Evolutionary conservation across 2,888 invertebrate genomes (phyloP), one percentile per base, ranked within the genome.

Genomic region (Lordiphosa fenestrarum): DNA sequence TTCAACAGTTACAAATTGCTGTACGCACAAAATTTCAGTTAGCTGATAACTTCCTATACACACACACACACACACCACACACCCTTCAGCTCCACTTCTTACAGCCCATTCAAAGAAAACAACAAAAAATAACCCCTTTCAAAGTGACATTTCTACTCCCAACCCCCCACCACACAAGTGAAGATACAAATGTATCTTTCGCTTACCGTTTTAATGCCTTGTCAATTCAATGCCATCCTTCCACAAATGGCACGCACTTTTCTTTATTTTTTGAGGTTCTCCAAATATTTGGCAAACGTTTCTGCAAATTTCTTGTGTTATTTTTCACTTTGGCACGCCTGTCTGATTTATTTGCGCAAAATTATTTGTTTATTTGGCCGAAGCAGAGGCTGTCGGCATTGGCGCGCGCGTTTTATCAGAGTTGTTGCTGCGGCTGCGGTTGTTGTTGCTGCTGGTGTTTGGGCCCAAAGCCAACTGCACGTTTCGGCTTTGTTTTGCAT

Each of bases 401-500:
- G 58, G 49, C 61, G 65, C 65, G 48, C 70, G 39, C 53, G 19
- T 44, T 67, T 44, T 52, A 44, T 48, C 47, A 42, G 38, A 48
- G 41, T 36, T 25, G 53, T 53, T 39, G 39, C 19, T 36, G 36
- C 23, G n/a, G 12, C 10, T 47, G 46, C 37, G 44, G 30, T 37
- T 59, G 58, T 23, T 35, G 9, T 47, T 30, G 19, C 47, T 39
- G 41, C 52, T 39, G 52, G 23, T 71, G 42, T 49, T 57, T 36
- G 63, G 40, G 37, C 23, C 50, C 57, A 51, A 53, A 23, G 30
- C 30, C 72, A 80, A 77, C 80, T 85, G 83, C 86, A 86, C 85
- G 86, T 85, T 84, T 73, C 83, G 68, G 76, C 72, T 75, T 82
- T 86, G 83, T 85, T 85, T 86, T 84, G 78, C 83, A 84, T 86